Percentiles rank a stretch among this genome's conserved stretches.
phyloP scores from a whole-genome alignment of 2,113 vertebrate species.

The Chionomys nivalis region DNA sequence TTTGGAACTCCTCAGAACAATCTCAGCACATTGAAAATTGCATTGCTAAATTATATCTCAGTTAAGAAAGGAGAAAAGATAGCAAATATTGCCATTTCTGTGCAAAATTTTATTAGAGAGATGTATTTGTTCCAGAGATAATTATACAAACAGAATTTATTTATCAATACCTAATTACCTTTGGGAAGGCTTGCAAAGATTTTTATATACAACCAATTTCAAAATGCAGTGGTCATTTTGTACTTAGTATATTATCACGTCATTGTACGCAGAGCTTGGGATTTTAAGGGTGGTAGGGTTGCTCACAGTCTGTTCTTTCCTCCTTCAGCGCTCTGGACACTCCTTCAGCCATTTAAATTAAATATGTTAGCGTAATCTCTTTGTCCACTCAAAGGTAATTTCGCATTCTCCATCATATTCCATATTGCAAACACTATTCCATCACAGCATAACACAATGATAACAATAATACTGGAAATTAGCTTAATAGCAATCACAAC shows the following conservation, averaged over 20 bases:
- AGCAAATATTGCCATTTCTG: background rate
- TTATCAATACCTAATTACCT: slow-evolving; percentile 7
- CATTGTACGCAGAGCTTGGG: background rate
- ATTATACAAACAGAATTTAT: background rate
- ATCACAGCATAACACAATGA: slow-evolving; percentile 10
- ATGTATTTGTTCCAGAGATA: slow-evolving; percentile 31
- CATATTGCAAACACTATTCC: background rate
- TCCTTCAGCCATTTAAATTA: background rate
- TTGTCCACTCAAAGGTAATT: background rate
- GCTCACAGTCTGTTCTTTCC: background rate
- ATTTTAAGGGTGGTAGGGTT: background rate
- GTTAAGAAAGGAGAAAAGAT: slow-evolving; percentile 13
- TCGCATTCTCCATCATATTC: background rate
- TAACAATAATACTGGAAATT: slow-evolving; percentile 10
- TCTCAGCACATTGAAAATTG: background rate
- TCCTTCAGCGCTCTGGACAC: background rate
- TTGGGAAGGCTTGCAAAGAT: background rate
- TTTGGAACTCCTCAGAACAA: background rate
- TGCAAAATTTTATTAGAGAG: background rate
- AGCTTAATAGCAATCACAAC: background rate
- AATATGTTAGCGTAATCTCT: background rate
- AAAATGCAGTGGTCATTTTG: background rate
- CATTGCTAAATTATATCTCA: background rate
- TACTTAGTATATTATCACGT: background rate
- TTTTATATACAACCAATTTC: background rate